Base-by-base conservation (phyloP, 35 echinoderm and acorn worm genomes). In the Ophiothrix spiculata region DNA sequence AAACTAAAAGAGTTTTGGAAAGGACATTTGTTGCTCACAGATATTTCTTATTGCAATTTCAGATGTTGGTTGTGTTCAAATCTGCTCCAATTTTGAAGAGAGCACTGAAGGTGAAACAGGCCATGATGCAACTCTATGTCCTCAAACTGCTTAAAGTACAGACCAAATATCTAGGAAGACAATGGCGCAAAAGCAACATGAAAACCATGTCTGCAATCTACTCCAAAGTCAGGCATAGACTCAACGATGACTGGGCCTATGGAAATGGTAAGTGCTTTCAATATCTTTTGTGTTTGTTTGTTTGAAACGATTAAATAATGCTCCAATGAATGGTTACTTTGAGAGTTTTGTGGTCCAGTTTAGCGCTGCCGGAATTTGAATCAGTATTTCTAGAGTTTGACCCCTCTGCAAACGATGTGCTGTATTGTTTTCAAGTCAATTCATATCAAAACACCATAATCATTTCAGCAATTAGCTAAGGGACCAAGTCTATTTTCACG, bases 141-240 rank as follows among this genome's bases (percentile, higher is more conserved):
- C 81, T 97, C 23, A 97, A 97, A 42, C 86, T 99, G 0, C 83
- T 99, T 2, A 99, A 94, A 74, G 89, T 99, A 15, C 92, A 99
- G 39, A 99, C 96, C 23, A 99, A 94, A 74, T 94, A 99, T 89
- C 80, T 99, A 0, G 96, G 96, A 39, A 77, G 96, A 86, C 96
- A 99, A 33, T 99, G 96, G 96, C 81, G 92, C 0, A 99, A 99
- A 75, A 99, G 96, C 37, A 99, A 99, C 86, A 99, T 99, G 96
- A 94, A 94, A 80, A 99, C 96, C 35, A 94, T 99, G 95, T 99
- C 96, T 8, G 96, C 96, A 3, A 99, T 99, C 78, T 99, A 99
- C 84, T 86, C 86, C 76, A 99, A 99, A 80, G 95, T 98, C 31
- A 80, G 96, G 19, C 96, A 99, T 40, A 83, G 96, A 38, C 89